Base-by-base conservation (phyloP, 2,797 vertebrate species). In the Harpagifer antarcticus region DNA sequence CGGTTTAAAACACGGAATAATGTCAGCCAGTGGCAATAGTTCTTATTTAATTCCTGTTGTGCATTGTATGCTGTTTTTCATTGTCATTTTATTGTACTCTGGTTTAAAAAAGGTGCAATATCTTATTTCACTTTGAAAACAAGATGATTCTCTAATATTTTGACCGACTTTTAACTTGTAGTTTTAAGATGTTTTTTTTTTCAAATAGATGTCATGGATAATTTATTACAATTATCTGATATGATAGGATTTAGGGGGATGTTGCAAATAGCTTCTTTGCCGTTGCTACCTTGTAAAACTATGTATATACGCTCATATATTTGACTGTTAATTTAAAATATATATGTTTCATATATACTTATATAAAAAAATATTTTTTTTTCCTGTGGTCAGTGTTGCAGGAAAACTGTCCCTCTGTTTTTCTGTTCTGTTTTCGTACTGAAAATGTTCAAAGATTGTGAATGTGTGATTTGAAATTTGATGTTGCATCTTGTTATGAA, bases 291-390 rank as follows among this genome's bases (percentile, higher is more conserved):
- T 94, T 96, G 95, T 96, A 95, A 94, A 95, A 95, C 93, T 94
- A 87, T 95, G 94, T 95, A 95, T 95, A 95, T 95, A 94, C 94
- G 91, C 93, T 94, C 93, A 93, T 92, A 94, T 95, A 95, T 95
- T 95, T 95, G 94, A 95, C 96, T 97, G 96, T 97, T 99, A 98
- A 98, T 99, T 99, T 99, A 98, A 98, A 86, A 97, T 95, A 97
- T 91, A 93, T 91, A 91, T 91, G 87, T 92, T 88, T 86, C 86
- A 94, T 94, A 93, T 93, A 93, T 93, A 92, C 90, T 91, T 88
- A 93, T 91, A 95, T 90, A 93, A 94, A 80, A 68, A 76, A 17
- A 33, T 17, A 54, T 7, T 63, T 75, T 85, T 95, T 95, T 94
- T 94, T 94, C 94, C 97, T 96, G 96, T 93, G 91, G 94, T 95